A percentile compares a stretch with the other conserved stretches of the same genome.
Evolutionary conservation across 2,888 invertebrate genomes (phyloP).

Genomic region (Cosmia pyralina): DNA sequence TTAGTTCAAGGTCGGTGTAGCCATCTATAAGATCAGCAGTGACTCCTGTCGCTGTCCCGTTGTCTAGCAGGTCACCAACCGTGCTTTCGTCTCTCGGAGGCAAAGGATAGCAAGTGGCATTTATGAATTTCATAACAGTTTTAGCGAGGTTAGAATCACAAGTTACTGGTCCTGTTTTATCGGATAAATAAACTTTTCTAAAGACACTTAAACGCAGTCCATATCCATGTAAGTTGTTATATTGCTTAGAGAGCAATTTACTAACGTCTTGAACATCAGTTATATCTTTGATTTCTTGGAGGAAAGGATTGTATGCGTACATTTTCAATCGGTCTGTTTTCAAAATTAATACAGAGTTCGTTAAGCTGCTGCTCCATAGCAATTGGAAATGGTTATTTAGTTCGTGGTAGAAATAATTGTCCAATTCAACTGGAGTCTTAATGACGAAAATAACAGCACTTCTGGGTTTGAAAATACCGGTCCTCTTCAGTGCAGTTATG

Average conservation of each 20-base stretch:
- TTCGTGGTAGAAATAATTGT: constrained; percentile 80
- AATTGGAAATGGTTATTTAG: constrained; percentile 86
- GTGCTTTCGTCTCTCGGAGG: constrained; percentile 83
- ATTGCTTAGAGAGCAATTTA: constrained; percentile 73
- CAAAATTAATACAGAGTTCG: constrained; percentile 86
- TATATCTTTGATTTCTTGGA: constrained; percentile 80
- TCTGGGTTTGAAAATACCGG: constrained; percentile 85
- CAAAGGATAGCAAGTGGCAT: constrained; percentile 82
- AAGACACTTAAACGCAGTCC: constrained; percentile 81
- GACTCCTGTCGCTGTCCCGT: constrained; percentile 86
- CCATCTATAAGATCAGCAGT: constrained; percentile 85
- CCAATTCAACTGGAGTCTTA: constrained; percentile 74
- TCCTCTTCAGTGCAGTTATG: constrained; percentile 78
- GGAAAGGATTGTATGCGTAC: constrained; percentile 89
- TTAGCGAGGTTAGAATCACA: constrained; percentile 79
- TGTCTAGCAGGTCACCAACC: constrained; percentile 82
- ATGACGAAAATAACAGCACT: constrained; percentile 84
- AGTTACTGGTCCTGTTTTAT: constrained; percentile 74
- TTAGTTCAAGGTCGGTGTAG: constrained; percentile 89
- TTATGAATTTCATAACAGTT: constrained; percentile 78
- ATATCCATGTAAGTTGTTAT: constrained; percentile 79
- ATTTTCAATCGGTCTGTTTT: constrained; percentile 80
- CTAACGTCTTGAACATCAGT: constrained; percentile 80
- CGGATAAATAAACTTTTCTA: constrained; percentile 77
- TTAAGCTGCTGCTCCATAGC: constrained; percentile 88